A percentile compares a stretch with the other conserved stretches of the same genome.
These are phyloP conservation scores for Dynastes hyllus DNA, from an alignment of 2,888 invertebrate species.

Conservation along the genomic window DNA sequence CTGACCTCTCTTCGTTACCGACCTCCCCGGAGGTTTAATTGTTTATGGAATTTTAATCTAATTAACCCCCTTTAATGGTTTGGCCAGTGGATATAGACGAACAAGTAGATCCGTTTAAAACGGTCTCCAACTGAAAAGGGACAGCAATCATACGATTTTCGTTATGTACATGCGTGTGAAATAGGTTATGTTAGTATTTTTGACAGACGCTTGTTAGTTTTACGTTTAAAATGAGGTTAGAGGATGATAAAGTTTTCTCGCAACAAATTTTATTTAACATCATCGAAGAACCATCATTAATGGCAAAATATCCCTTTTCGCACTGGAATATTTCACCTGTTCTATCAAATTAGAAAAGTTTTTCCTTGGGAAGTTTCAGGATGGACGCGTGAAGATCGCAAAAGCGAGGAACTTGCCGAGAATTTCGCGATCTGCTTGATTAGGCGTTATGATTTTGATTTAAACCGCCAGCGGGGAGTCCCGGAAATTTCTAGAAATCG, in stretches of 20 bases:
- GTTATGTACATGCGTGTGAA: no score
- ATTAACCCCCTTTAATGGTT: neutral
- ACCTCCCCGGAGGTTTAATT: neutral
- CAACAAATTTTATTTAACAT: neutral
- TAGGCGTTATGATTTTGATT: constrained; percentile 40
- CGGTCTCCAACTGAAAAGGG: no score
- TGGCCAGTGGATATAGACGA: neutral
- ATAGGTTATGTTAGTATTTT: no score
- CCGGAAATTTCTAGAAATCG: constrained; percentile 8
- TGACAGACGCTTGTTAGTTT: no score
- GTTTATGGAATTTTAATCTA: constrained; percentile 11
- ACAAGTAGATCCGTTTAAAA: neutral
- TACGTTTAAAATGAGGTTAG: no score
- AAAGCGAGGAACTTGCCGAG: constrained; percentile 18
- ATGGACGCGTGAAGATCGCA: neutral
- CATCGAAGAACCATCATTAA: neutral
- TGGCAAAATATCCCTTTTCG: neutral
- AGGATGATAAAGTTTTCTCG: no score
- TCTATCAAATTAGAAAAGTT: constrained; percentile 35
- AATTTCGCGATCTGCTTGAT: constrained; percentile 36
- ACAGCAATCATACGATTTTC: no score
- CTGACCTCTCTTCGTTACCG: constrained; percentile 18
- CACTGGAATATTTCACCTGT: neutral
- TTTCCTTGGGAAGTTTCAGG: neutral
- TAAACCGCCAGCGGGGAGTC: constrained; percentile 9